Percentiles rank a stretch among this genome's conserved stretches.
Conservation (phyloP, 2,113 vertebrate species). For the Oreocharis arfaki region DNA sequence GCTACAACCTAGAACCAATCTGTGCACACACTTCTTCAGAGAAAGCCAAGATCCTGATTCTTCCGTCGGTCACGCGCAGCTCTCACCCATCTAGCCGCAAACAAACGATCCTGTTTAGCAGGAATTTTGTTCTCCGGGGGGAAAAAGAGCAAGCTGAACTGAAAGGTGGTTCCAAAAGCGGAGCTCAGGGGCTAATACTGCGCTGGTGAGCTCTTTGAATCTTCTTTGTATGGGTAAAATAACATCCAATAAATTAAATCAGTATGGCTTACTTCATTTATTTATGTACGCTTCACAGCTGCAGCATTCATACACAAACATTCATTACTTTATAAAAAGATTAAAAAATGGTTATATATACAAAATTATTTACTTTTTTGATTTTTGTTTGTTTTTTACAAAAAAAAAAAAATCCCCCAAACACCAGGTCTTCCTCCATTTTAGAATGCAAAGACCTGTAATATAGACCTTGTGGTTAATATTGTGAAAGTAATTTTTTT, state of each 20-base stretch:
- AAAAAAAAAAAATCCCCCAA: conserved; percentile 67
- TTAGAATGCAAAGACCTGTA: conserved; percentile 71
- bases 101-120: conserved; percentile 59
- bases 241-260: conserved; percentile 94
- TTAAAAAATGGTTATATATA: conserved; percentile 89
- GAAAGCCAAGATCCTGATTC: conserved; percentile 61
- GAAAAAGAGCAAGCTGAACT: conserved; percentile 54
- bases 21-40: conserved; percentile 46
- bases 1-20: conserved; percentile 25
- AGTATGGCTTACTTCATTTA: conserved; percentile 86
- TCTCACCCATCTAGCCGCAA: conserved; percentile 48
- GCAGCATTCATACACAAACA: conserved; percentile 83
- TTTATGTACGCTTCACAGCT: conserved; percentile 81
- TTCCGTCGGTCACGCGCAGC: conserved; percentile 28
- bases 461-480: conserved; percentile 70
- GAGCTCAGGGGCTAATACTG: conserved; percentile 69
- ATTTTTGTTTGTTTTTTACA: conserved; percentile 68
- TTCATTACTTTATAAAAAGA: conserved; percentile 84
- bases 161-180: conserved; percentile 50
- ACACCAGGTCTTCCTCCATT: conserved; percentile 59
- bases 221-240: conserved; percentile 77
- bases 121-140: conserved; percentile 48
- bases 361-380: conserved; percentile 80
- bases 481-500: conserved; percentile 50
- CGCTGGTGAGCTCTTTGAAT: conserved; percentile 64